phyloP scores from a whole-genome alignment of 2,113 vertebrate genomes.

The Embiotoca jacksoni region DNA sequence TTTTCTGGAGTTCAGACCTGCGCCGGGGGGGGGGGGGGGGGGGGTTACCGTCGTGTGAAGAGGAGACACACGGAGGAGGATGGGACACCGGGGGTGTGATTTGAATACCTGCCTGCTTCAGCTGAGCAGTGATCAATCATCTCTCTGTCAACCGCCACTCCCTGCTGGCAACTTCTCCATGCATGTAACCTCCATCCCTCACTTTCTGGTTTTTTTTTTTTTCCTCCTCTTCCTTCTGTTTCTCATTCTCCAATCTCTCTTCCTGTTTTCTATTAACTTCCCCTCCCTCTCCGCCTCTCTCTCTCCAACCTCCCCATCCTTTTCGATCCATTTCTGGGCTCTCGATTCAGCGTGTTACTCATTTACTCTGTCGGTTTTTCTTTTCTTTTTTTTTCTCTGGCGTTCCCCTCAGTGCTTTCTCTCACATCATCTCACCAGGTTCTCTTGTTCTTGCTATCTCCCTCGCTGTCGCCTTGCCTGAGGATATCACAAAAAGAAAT shows the following conservation, averaged over 20 bases:
- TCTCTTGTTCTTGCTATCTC: constrained; percentile 67
- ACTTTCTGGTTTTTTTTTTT: background rate
- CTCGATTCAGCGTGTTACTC: constrained; percentile 42
- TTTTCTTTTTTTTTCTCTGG: constrained; percentile 11
- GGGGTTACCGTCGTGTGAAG: constrained; percentile 48
- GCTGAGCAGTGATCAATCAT: constrained; percentile 78
- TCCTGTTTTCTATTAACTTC: constrained; percentile 36
- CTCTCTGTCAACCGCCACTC: constrained; percentile 68
- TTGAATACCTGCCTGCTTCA: constrained; percentile 80
- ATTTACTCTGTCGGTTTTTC: constrained; percentile 43
- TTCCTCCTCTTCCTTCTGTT: constrained; percentile 1
- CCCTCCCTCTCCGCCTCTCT: constrained; percentile 46
- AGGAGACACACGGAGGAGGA: constrained; percentile 30
- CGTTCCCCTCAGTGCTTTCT: constrained; percentile 29
- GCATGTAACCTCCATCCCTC: constrained; percentile 51
- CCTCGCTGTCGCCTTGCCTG: constrained; percentile 59
- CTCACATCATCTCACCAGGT: constrained; percentile 60
- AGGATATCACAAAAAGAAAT: constrained; percentile 54
- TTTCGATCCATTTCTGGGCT: constrained; percentile 37
- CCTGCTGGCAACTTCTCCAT: constrained; percentile 63
- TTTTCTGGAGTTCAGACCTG: constrained; percentile 6
- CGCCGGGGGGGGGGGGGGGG: constrained; percentile 15
- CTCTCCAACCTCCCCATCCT: constrained; percentile 40
- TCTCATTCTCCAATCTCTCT: constrained; percentile 16
- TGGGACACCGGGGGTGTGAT: constrained; percentile 61